These are phyloP conservation scores for Heteromurus nitidus DNA, from an alignment of 2,888 invertebrate species.

Conservation along the genomic window DNA sequence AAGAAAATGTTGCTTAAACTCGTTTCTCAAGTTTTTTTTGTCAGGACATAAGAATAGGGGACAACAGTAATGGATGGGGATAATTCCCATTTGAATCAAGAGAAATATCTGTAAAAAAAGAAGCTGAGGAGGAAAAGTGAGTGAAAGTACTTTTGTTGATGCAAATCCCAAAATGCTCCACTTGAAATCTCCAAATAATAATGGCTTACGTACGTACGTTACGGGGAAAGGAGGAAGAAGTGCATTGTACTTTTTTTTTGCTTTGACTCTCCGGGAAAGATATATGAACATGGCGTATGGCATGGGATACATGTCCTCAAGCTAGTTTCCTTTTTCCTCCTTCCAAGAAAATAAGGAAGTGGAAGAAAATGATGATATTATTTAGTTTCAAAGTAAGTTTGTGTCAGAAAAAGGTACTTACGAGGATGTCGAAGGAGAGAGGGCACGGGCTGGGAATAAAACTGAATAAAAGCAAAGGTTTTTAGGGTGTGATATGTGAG, in stretches of 20 bases:
- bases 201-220: not conserved
- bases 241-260: not conserved
- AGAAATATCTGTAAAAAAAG: conserved; percentile 10
- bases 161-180: conserved; percentile 48
- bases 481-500: too few species aligned
- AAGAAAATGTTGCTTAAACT: conserved; percentile 3
- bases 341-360: not conserved
- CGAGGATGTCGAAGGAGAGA: not conserved
- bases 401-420: not conserved
- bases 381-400: conserved; percentile 6
- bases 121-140: conserved; percentile 7
- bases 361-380: not conserved
- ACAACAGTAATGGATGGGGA: conserved; percentile 35
- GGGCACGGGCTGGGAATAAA: conserved; percentile 5
- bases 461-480: too few species aligned
- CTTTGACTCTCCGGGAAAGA: too few species aligned
- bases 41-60: conserved; percentile 29
- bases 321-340: not conserved
- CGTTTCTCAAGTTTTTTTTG: not conserved
- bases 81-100: conserved; percentile 53
- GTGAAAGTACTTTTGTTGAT: conserved; percentile 34
- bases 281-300: too few species aligned
- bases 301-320: not conserved
- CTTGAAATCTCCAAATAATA: conserved; percentile 34
- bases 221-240: not conserved